Base-by-base conservation (phyloP, 2,888 invertebrate species). In the Stenodera caucasica region DNA sequence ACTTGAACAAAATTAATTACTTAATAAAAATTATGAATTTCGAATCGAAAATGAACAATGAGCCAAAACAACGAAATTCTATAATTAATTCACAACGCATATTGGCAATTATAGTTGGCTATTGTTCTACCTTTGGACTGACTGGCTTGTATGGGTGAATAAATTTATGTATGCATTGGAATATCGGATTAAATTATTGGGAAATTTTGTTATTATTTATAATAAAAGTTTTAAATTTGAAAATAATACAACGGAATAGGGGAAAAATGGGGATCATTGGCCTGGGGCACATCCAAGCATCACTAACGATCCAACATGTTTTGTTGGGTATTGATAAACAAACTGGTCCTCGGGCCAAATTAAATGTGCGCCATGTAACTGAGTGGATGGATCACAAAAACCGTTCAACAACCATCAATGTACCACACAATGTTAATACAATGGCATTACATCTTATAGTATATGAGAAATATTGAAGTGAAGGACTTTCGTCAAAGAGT, bases 361-460 rank as follows among this genome's bases (percentile, higher is more conserved):
- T 75, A 76, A 77, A 76, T 75, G 72, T 72, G 74, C 73, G 67
- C 71, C 74, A 66, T 75, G 75, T 75, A 72, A 45, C 63, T 66
- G 67, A 66, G 61, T 60, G 64, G 69, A 70, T 64, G 64, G 69
- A 70, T 65, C 68, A 73, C 74, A 75, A 75, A 75, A 77, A 76
- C 40, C 71, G 68, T 53, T 66, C 71, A 73, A 71, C 75, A 73
- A 66, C 67, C n/a, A 70, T 66, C 69, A 72, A 74, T 76, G 77
- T 73, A 73, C 64, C 71, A 21, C 68, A 77, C 76, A 76, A 75
- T 74, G 76, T 77, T 71, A 70, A 69, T 76, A 76, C 77, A 77
- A 77, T 76, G 72, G 21, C 45, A 70, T 74, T 75, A 76, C 76
- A 78, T 78, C 77, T 78, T 77, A 75, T 75, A 72, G n/a, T 73